A percentile compares a stretch with the other conserved stretches of the same genome.
These are phyloP conservation scores for Drosophila kepulauana DNA, from an alignment of 1,140 invertebrate genomes.

Conservation along the genomic window DNA sequence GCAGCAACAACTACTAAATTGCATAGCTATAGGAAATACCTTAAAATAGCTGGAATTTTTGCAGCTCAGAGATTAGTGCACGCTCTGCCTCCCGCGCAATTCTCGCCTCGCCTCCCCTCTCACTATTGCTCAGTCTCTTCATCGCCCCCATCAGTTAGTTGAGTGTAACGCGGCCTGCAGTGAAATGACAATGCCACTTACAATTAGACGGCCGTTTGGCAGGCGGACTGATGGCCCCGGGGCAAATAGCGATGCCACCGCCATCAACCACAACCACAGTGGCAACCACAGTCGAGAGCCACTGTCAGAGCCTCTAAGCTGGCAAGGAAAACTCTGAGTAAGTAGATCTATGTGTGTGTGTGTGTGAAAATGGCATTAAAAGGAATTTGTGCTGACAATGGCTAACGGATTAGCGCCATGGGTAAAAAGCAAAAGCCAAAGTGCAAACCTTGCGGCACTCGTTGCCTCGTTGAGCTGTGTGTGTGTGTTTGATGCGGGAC, in stretches of 20 bases:
- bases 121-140: not conserved
- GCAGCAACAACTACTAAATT: not conserved
- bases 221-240: slow-evolving; percentile 31
- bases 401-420: slow-evolving; percentile 62
- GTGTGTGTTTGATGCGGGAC: slow-evolving; percentile 32
- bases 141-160: not conserved
- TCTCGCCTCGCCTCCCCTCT: not conserved
- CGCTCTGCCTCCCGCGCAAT: not conserved
- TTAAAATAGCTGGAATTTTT: slow-evolving; percentile 35
- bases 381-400: slow-evolving; percentile 74
- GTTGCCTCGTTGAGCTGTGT: not conserved
- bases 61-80: slow-evolving; percentile 25
- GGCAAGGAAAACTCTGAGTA: slow-evolving; percentile 23
- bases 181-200: slow-evolving; percentile 46
- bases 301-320: slow-evolving; percentile 26
- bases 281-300: slow-evolving; percentile 1
- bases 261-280: not conserved
- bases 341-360: slow-evolving; percentile 17
- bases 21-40: slow-evolving; percentile 24
- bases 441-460: slow-evolving; percentile 42
- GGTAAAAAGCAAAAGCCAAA: slow-evolving; percentile 45
- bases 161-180: not conserved
- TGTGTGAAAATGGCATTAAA: slow-evolving; percentile 70
- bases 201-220: slow-evolving; percentile 41
- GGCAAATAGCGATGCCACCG: slow-evolving; percentile 8